Evolutionary conservation across 2,888 invertebrate species (phyloP).

Genomic region (Euclidia mi): DNA sequence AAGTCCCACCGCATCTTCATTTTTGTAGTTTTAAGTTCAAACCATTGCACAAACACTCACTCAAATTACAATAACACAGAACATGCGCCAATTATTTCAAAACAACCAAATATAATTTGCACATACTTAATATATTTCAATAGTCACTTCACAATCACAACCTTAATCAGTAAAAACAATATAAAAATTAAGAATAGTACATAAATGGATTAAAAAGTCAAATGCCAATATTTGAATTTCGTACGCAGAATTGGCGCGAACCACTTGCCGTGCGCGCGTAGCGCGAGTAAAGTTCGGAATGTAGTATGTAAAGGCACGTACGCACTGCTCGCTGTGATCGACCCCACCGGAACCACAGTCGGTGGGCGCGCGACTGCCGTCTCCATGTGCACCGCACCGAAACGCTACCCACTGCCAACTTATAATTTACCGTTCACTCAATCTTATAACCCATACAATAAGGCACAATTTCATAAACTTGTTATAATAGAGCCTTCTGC

Average conservation of each 20-base stretch:
- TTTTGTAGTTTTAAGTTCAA: constrained; percentile 66
- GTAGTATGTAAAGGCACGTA: constrained; percentile 76
- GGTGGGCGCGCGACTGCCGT: constrained; percentile 86
- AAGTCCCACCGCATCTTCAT: constrained; percentile 76
- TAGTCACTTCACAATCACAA: constrained; percentile 44
- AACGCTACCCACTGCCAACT: constrained; percentile 75
- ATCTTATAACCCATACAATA: constrained; percentile 32
- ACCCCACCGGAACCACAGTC: constrained; percentile 90
- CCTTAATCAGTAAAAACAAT: constrained; percentile 16
- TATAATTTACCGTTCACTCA: constrained; percentile 44
- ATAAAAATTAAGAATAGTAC: constrained; percentile 36
- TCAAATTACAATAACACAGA: constrained; percentile 47
- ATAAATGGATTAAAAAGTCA: constrained; percentile 41
- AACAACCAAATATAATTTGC: constrained; percentile 19
- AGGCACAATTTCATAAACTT: constrained; percentile 46
- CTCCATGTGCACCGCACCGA: constrained; percentile 87
- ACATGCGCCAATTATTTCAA: constrained; percentile 20
- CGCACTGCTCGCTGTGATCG: constrained; percentile 83
- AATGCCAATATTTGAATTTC: constrained; percentile 51
- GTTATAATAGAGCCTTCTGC: constrained; percentile 47
- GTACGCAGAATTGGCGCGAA: constrained; percentile 72
- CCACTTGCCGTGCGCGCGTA: constrained; percentile 63
- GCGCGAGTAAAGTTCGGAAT: constrained; percentile 71
- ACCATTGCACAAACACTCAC: constrained; percentile 59
- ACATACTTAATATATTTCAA: constrained; percentile 20